Evolutionary conservation across 2,888 invertebrate genomes (phyloP).

Genomic region (Dimorphilus gyrociliatus): DNA sequence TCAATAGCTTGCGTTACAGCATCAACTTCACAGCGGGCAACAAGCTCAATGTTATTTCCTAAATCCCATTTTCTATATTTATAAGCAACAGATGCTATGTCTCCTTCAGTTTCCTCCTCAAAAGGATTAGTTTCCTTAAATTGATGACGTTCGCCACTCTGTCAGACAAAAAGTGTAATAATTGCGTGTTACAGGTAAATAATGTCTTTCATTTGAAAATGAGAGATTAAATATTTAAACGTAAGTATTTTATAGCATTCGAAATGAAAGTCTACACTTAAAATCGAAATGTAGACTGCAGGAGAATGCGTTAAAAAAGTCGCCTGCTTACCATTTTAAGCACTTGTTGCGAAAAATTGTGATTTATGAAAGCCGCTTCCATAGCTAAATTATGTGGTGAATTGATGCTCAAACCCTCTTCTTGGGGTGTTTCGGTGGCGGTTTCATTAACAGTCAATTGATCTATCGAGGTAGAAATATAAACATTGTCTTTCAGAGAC

Average conservation of each 20-base stretch:
- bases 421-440: conserved; percentile 88
- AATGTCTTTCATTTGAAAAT: too few species aligned
- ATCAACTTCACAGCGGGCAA: conserved; percentile 91
- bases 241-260: too few species aligned
- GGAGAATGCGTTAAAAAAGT: neutral
- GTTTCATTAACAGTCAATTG: conserved; percentile 94
- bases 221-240: too few species aligned
- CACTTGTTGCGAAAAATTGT: conserved; percentile 97
- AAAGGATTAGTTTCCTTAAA: conserved; percentile 86
- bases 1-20: conserved; percentile 50
- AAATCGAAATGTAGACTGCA: neutral
- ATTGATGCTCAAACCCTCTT: conserved; percentile 84
- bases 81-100: conserved; percentile 63
- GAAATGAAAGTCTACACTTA: conserved; percentile 3
- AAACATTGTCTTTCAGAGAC: too few species aligned
- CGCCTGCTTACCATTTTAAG: conserved; percentile 42
- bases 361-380: conserved; percentile 97
- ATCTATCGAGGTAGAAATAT: conserved; percentile 41
- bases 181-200: neutral
- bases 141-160: conserved; percentile 61
- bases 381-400: conserved; percentile 85
- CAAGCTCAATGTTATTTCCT: conserved; percentile 73
- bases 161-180: conserved; percentile 6
- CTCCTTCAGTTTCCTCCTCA: conserved; percentile 68
- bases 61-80: conserved; percentile 87